A percentile compares a stretch with the other conserved stretches of the same genome.
Conservation (phyloP, 1,140 invertebrate species). For the Leptopilina boulardi region DNA sequence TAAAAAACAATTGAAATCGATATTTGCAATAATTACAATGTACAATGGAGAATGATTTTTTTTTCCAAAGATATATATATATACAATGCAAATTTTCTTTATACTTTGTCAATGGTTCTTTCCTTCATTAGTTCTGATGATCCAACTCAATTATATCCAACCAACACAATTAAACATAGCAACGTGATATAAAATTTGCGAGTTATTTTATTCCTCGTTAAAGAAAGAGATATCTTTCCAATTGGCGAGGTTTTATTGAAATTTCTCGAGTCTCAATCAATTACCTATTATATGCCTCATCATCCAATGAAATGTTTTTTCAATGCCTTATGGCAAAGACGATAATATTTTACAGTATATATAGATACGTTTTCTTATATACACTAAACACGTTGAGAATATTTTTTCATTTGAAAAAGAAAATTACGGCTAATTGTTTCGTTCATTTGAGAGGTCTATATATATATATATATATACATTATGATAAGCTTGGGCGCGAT, state of each 20-base stretch:
- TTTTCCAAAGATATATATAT: too few relatives aligned
- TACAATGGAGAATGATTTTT: too few relatives aligned
- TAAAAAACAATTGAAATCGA: too few relatives aligned
- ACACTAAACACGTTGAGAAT: slow-evolving; percentile 16
- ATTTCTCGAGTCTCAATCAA: slow-evolving; percentile 20
- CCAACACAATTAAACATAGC: background rate
- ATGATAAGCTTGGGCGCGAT: slow-evolving; percentile 12
- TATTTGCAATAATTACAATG: too few relatives aligned
- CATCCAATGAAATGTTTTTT: background rate
- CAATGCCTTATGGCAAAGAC: background rate
- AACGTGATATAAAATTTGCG: background rate
- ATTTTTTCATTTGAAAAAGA: slow-evolving; percentile 46
- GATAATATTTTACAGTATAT: background rate
- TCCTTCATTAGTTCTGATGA: background rate
- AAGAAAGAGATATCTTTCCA: background rate
- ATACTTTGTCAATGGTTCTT: background rate
- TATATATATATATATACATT: too few relatives aligned
- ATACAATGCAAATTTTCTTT: background rate
- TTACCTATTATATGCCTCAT: background rate
- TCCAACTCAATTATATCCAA: slow-evolving; percentile 5
- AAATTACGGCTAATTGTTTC: slow-evolving; percentile 55
- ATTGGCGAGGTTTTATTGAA: slow-evolving; percentile 8
- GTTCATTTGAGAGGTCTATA: slow-evolving; percentile 40
- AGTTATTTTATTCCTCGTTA: slow-evolving; percentile 8
- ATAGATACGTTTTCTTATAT: background rate